Evolutionary conservation across 2,113 vertebrate genomes (phyloP).

Genomic region (Struthio camelus): DNA sequence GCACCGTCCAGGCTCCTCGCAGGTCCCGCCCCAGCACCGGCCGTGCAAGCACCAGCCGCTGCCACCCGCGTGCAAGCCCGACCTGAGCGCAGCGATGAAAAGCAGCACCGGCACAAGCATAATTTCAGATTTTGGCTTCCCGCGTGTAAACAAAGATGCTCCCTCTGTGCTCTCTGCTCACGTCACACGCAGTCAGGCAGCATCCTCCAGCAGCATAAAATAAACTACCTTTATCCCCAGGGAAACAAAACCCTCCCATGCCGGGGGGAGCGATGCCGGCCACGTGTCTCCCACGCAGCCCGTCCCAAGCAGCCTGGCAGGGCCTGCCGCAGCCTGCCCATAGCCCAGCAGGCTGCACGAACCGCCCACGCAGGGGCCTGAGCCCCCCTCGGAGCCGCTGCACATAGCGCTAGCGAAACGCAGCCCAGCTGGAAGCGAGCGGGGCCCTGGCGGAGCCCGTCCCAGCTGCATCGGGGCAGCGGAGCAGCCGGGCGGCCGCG

Average conservation of each 20-base stretch:
- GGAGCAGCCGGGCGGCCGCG: no score
- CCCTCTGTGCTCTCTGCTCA: not conserved
- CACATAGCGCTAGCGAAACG: no score
- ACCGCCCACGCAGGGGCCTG: no score
- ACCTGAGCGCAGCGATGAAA: no score
- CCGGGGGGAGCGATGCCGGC: accelerated
- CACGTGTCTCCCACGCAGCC: not conserved
- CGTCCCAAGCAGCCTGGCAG: not conserved
- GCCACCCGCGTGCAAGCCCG: no score
- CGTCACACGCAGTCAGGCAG: accelerated
- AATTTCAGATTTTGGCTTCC: not conserved
- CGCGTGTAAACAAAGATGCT: not conserved
- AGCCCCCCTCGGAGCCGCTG: not conserved
- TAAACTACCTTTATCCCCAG: accelerated
- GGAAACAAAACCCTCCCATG: accelerated
- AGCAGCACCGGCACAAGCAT: not conserved
- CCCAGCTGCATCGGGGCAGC: no score
- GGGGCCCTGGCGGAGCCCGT: no score
- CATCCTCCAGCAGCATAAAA: not conserved
- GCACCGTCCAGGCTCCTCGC: no score
- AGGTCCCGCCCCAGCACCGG: no score
- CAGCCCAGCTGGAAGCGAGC: no score
- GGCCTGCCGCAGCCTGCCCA: accelerated
- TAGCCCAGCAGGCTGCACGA: accelerated
- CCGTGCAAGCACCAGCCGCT: not conserved